These are phyloP conservation scores for Cetonia aurata DNA, from an alignment of 2,888 invertebrate genomes.

Conservation along the genomic window DNA sequence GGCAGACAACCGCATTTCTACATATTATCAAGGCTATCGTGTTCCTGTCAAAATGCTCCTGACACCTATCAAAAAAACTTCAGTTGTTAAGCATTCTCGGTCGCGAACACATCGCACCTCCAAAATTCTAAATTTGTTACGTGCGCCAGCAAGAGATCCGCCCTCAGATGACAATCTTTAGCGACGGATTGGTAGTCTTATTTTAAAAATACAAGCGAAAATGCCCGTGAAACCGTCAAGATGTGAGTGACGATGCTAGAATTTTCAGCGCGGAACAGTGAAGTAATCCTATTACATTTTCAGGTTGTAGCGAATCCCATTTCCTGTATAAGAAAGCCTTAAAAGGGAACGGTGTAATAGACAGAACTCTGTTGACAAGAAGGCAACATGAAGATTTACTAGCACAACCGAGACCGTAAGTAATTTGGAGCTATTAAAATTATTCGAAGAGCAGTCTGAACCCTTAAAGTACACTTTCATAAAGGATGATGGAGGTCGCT, in stretches of 20 bases:
- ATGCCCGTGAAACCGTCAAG: constrained; percentile 34
- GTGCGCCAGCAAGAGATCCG: constrained; percentile 9
- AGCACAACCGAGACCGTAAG: constrained; percentile 42
- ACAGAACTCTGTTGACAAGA: constrained; percentile 40
- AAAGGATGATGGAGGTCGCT: too few relatives aligned
- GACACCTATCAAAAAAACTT: constrained; percentile 1
- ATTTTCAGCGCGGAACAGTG: too few relatives aligned
- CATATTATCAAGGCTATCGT: too few relatives aligned
- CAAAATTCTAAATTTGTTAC: constrained; percentile 22
- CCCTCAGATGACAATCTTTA: background rate
- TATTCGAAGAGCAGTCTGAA: too few relatives aligned
- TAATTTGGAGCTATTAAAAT: background rate
- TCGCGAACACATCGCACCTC: background rate
- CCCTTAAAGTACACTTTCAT: too few relatives aligned
- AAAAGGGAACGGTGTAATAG: constrained; percentile 37
- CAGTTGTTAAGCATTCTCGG: constrained; percentile 6
- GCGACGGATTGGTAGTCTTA: background rate
- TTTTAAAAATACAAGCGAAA: background rate
- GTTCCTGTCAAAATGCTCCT: background rate
- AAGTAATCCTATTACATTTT: background rate
- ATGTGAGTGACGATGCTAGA: constrained; percentile 14
- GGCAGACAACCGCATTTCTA: too few relatives aligned
- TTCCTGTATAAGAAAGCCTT: constrained; percentile 18
- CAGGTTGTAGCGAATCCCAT: constrained; percentile 40
- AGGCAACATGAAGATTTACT: constrained; percentile 42